Base-by-base conservation (phyloP, 92 coral and sea anemone genomes). In the Umimayanthus chanpuru region DNA sequence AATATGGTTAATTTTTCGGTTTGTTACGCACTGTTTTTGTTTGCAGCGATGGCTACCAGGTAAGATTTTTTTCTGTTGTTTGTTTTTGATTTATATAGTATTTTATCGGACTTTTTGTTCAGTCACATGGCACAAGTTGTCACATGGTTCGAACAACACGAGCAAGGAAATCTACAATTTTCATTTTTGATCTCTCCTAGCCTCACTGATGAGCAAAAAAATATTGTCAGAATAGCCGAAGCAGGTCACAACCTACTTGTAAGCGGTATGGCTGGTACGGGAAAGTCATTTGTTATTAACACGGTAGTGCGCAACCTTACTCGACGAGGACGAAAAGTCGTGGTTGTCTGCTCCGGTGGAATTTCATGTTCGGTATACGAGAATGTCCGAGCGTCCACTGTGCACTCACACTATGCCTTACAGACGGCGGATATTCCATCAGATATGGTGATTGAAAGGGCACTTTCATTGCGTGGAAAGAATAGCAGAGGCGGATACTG, bases 341-440 rank as follows among this genome's bases (percentile, higher is more conserved):
- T 72, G 32, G 82, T 80, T 3, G 73, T 88, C 32, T 88, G 88
- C 16, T 32, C 36, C 36, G 2, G 36, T 32, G 36, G 36, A 32
- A 32, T 32, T 32, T 32, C 36, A 0, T 32, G 91, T 43, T 26
- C 88, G 2, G 91, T 81, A 0, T 88, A 70, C 4, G 75, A 81
- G 5, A 53, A 44, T 16, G 55, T 81, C 1, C 20, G 39, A 21
- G 53, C 82, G 2, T 67, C 47, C 2, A 88, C 91, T 4, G 91
- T 89, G 3, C 91, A 84, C 38, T 83, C 91, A 0, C 85, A 82
- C 32, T 89, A 89, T 43, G 91, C 83, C 26, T 56, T 89, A 55
- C 85, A 84, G 50, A 89, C 92, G 15, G 86, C 92, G 9, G 92
- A 83, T 43, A 55, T 89, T 36, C 92, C 92, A 20, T 23, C 85